phyloP scores from a whole-genome alignment of 2,797 vertebrate species.

The Ibycter americanus region DNA sequence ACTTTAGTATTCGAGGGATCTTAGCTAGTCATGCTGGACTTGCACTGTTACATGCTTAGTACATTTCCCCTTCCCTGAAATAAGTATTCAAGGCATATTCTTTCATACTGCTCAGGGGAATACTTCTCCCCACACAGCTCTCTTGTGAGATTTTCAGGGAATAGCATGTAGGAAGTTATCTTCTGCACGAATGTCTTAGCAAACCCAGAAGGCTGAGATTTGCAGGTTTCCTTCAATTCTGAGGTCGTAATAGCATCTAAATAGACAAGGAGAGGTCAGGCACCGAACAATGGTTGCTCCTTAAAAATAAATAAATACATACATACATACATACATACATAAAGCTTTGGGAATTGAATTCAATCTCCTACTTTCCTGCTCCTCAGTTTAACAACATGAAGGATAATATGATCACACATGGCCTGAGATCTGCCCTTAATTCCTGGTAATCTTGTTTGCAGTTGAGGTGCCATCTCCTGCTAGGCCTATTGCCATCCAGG shows the following conservation, averaged over 20 bases:
- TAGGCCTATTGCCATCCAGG: neutral
- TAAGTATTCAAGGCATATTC: neutral
- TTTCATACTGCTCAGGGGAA: neutral
- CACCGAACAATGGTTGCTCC: neutral
- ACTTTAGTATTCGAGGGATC: neutral
- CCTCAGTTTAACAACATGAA: neutral
- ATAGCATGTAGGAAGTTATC: neutral
- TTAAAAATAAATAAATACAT: neutral
- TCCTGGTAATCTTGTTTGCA: neutral
- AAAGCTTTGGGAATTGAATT: neutral
- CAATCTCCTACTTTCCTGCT: neutral
- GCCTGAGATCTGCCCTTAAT: neutral
- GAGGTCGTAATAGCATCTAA: neutral
- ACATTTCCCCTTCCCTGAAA: neutral
- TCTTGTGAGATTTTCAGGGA: constrained; percentile 1
- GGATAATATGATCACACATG: neutral
- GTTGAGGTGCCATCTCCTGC: neutral
- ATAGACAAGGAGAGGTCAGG: neutral
- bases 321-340: neutral
- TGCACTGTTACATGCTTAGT: neutral
- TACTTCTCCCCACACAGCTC: neutral
- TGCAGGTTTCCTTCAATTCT: neutral
- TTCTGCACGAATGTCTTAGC: neutral
- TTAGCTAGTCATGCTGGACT: neutral
- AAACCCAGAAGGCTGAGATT: neutral